Base-by-base conservation (phyloP, 2,888 invertebrate species). In the Troilus luridus region DNA sequence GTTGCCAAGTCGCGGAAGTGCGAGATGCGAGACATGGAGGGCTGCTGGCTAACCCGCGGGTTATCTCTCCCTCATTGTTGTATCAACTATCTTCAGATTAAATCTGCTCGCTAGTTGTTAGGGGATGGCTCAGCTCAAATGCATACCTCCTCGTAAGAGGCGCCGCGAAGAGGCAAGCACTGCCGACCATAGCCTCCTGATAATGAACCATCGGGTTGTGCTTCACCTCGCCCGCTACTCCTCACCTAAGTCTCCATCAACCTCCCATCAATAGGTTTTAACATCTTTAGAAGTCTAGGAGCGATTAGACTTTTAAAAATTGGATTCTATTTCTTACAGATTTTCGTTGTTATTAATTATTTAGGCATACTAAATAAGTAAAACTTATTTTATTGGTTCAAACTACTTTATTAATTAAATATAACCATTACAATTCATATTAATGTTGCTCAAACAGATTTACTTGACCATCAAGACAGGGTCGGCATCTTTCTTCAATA, bases 81-180 rank as follows among this genome's bases (percentile, higher is more conserved):
- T 77, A 77, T 77, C 72, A 77, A 77, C 72, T 77, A 77, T 77
- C 72, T 77, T 7, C 5, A 41, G 72, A 77, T 77, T 77, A 77
- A 77, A 77, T 77, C 72, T 77, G 41, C 41, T 41, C 41, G 41
- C 17, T 77, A 41, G 27, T 27, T 8, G 72, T 77, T 77, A 77
- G 72, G 41, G 72, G 72, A 77, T 77, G 41, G 41, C 7, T 17
- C 27, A 77, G 27, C 72, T 77, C 72, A 77, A 77, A 77, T 77
- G 41, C 72, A 77, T 77, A 77, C 27, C 72, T 77, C 19, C 72
- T 77, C 72, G 72, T 77, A 77, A 41, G 41, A 24, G 72, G 17
- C 17, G 72, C 72, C 72, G 72, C 67, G 24, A 67, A 67, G 67
- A 67, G 67, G 62, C 64, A n/a, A n/a, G n/a, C n/a, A 1, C 11